Base-by-base conservation (phyloP, 2,797 vertebrate genomes). In the Tamandua tetradactyla region DNA sequence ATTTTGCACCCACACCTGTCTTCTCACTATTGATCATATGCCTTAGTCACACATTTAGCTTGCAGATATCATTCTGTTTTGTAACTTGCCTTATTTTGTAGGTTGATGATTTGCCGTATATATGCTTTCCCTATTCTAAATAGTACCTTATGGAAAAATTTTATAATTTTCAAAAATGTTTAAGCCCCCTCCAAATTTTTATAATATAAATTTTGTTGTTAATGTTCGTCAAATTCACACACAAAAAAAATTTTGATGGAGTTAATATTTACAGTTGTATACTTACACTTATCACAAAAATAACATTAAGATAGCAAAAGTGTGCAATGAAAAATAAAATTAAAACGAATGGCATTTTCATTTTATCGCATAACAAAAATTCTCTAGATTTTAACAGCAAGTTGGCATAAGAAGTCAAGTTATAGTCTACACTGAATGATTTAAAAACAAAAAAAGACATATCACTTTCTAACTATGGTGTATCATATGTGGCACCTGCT, bases 301-400 rank as follows among this genome's bases (percentile, higher is more conserved):
- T 83, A 93, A 72, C 17, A 86, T 91, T 88, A 71, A 91, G 82
- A 94, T 72, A 66, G 69, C 68, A 94, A 76, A 93, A 94, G 5
- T 61, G 6, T 87, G 2, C 35, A 91, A 87, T 75, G 44, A 92
- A 94, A 95, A 96, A 62, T 83, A 96, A 95, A 96, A 76, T 37
- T 27, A 89, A 85, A 25, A n/a, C 27, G 87, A 86, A 27, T 61
- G 25, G 20, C 78, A 95, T 57, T 75, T 55, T 85, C 62, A 69
- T 87, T 94, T 75, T 85, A 71, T n/a, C 14, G 61, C 7, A 57
- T 49, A 93, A 91, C n/a, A 89, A 95, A 94, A 84, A 22, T 40
- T 94, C 75, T 87, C 76, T 66, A 52, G 47, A 82, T 93, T 94
- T 95, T 93, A 95, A 87, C 2, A 89, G 85, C 69, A 75, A 89